Evolutionary conservation across 2,113 vertebrate species (phyloP).

Genomic region (Anarrhichthys ocellatus): DNA sequence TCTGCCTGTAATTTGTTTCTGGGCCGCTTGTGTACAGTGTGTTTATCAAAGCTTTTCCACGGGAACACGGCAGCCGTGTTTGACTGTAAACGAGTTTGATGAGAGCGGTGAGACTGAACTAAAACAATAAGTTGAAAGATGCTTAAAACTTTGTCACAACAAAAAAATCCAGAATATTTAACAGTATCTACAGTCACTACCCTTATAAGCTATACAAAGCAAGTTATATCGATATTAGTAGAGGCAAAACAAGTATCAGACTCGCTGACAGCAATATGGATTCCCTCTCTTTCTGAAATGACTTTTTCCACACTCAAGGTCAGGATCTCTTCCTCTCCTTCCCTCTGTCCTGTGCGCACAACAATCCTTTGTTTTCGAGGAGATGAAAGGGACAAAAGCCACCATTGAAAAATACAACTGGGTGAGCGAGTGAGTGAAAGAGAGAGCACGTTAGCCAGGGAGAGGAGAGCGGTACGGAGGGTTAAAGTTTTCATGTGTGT

Average conservation of each 20-base stretch:
- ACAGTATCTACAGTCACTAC: not conserved
- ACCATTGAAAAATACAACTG: constrained; percentile 84
- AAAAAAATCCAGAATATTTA: not conserved
- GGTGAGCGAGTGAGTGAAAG: constrained; percentile 69
- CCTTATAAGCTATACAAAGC: not conserved
- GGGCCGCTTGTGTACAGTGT: too few species aligned
- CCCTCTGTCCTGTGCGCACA: constrained; percentile 79
- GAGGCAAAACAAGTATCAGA: not conserved
- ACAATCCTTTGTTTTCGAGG: constrained; percentile 84
- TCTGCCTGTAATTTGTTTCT: too few species aligned
- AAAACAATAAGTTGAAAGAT: not conserved
- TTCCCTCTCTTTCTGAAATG: constrained; percentile 23
- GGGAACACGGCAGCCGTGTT: too few species aligned
- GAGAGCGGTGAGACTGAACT: too few species aligned
- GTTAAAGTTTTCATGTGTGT: constrained; percentile 34
- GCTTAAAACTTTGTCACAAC: too few species aligned
- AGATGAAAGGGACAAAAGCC: constrained; percentile 87
- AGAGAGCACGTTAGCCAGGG: constrained; percentile 55
- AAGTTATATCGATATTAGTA: not conserved
- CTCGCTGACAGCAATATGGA: constrained; percentile 4
- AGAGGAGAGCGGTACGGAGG: constrained; percentile 48
- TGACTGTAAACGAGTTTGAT: too few species aligned
- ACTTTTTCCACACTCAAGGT: constrained; percentile 58
- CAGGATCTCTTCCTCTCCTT: constrained; percentile 73
- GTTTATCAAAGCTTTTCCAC: too few species aligned